Evolutionary conservation across 2,888 invertebrate species (phyloP).

Genomic region (Hyalella azteca): DNA sequence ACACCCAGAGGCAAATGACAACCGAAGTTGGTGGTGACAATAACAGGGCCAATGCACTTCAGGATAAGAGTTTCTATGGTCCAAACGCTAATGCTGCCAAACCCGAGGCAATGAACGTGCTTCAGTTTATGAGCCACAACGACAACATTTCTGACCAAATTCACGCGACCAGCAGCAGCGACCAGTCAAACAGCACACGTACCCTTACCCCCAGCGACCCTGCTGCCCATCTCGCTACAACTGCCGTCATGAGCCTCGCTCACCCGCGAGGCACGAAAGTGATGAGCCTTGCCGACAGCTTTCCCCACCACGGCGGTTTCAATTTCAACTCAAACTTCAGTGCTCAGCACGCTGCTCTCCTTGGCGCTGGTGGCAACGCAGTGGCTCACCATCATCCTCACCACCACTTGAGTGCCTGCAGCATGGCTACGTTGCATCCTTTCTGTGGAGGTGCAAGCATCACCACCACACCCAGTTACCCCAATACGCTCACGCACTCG

Average conservation of each 20-base stretch:
- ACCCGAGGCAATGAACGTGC: background rate
- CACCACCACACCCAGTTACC: constrained; percentile 13
- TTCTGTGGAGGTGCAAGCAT: constrained; percentile 9
- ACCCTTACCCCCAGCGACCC: background rate
- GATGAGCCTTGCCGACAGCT: background rate
- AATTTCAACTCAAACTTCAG: background rate
- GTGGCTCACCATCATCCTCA: constrained; percentile 5
- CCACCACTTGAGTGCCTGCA: background rate
- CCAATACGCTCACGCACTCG: background rate
- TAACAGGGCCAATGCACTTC: background rate
- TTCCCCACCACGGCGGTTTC: constrained; percentile 3
- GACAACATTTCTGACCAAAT: background rate
- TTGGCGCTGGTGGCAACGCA: background rate
- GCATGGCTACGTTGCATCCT: background rate
- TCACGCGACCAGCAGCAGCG: background rate
- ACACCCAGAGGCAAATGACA: background rate
- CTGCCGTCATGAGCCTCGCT: background rate
- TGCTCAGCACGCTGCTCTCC: background rate
- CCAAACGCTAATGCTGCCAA: background rate
- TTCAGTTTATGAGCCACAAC: background rate
- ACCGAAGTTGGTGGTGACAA: background rate
- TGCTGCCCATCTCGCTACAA: background rate
- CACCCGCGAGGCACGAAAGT: background rate
- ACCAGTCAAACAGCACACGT: background rate
- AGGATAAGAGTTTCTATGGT: background rate